Conservation (phyloP, 2,888 invertebrate species). For the Hylaea fasciaria region DNA sequence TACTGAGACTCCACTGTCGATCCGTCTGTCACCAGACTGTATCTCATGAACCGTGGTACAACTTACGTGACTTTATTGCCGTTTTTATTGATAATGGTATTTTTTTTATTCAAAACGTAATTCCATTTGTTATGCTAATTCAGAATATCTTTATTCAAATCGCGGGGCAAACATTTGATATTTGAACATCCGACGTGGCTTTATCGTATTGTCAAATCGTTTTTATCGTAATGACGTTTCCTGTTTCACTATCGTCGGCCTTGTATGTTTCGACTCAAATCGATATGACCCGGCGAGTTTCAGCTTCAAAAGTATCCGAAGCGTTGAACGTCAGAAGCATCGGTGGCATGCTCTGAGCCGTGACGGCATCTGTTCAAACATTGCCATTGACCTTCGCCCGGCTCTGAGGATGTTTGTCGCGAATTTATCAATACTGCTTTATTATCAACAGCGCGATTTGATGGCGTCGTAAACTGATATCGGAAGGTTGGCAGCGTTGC, state of each 20-base stretch:
- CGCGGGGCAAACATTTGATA: too few relatives aligned
- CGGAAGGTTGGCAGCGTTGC: conserved; percentile 24
- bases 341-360: conserved; percentile 32
- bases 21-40: too few relatives aligned
- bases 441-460: conserved; percentile 39
- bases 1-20: too few relatives aligned
- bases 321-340: neutral
- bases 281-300: neutral
- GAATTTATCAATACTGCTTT: conserved; percentile 38
- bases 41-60: too few relatives aligned
- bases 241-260: neutral
- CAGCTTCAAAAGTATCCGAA: neutral
- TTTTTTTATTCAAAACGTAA: too few relatives aligned
- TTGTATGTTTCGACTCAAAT: neutral
- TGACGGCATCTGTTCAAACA: conserved; percentile 59
- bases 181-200: too few relatives aligned
- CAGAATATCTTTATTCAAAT: too few relatives aligned
- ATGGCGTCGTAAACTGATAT: conserved; percentile 34
- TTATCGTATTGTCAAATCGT: too few relatives aligned
- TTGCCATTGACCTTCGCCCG: conserved; percentile 57
- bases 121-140: too few relatives aligned
- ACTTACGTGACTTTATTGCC: too few relatives aligned
- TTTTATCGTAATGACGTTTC: neutral
- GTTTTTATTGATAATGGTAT: too few relatives aligned
- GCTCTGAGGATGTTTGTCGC: conserved; percentile 36